phyloP scores from a whole-genome alignment of 2,113 vertebrate genomes.

The Gasterosteus aculeatus region DNA sequence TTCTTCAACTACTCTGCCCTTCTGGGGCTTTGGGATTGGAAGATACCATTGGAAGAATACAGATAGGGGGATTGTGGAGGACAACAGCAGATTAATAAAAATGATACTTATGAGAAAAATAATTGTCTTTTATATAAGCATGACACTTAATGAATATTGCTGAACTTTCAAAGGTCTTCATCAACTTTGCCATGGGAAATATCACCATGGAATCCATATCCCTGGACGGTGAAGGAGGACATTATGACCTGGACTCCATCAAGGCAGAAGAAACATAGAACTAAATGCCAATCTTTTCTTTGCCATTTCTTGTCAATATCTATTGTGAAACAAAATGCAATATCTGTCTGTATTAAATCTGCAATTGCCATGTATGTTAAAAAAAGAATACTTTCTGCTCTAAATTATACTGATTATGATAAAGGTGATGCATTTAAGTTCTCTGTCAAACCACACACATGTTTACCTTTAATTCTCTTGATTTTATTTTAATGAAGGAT shows the following conservation, averaged over 20 bases:
- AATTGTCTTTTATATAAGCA: slow-evolving; percentile 2
- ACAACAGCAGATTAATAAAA: slow-evolving; percentile 13
- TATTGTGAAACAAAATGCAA: slow-evolving; percentile 18
- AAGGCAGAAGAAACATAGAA: slow-evolving; percentile 46
- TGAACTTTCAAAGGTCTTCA: slow-evolving; percentile 87
- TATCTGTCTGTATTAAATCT: slow-evolving; percentile 6
- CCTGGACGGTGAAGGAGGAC: slow-evolving; percentile 46
- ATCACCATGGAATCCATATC: slow-evolving; percentile 65
- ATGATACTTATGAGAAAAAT: slow-evolving; percentile 3
- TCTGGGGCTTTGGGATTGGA: slow-evolving; percentile 60
- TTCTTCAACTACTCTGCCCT: slow-evolving; percentile 59
- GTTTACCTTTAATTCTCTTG: slow-evolving; percentile 20
- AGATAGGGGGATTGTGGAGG: not conserved
- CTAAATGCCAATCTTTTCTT: slow-evolving; percentile 5
- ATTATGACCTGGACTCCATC: slow-evolving; percentile 47
- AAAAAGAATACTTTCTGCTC: slow-evolving; percentile 4
- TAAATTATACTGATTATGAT: not conserved
- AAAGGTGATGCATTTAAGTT: not conserved
- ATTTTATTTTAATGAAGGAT: slow-evolving; percentile 17
- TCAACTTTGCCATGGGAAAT: slow-evolving; percentile 92
- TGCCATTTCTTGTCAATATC: not conserved
- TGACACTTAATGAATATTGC: slow-evolving; percentile 23
- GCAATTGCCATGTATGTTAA: not conserved
- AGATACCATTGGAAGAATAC: slow-evolving; percentile 36
- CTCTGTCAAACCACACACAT: not conserved